These are phyloP conservation scores for Gnathochromis pfefferi DNA, from an alignment of 2,113 vertebrate species.

Conservation along the genomic window DNA sequence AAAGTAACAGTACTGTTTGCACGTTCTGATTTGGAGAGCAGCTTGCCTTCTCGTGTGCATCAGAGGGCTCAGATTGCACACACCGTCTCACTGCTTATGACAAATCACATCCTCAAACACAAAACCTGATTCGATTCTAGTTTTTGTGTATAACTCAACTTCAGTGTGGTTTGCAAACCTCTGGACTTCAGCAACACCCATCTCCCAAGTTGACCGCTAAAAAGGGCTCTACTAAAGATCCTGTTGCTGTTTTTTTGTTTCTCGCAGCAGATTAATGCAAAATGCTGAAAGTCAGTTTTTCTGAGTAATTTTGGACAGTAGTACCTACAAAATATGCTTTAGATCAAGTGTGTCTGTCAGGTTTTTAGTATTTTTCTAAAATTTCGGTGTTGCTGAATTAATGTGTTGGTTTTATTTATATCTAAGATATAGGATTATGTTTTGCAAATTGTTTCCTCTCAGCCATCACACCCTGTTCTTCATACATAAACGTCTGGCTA, in stretches of 20 bases:
- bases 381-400: rapidly evolving
- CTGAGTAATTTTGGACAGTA: background rate
- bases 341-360: background rate
- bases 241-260: background rate
- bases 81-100: background rate
- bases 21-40: background rate
- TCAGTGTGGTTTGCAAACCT: background rate
- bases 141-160: background rate
- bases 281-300: background rate
- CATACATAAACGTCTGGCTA: background rate
- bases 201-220: background rate
- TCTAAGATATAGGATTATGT: background rate
- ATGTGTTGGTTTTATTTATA: background rate
- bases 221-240: background rate
- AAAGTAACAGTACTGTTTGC: background rate
- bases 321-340: background rate
- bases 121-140: background rate
- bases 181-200: background rate
- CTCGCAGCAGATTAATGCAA: background rate
- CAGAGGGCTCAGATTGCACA: background rate
- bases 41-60: background rate
- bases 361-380: background rate
- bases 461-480: background rate
- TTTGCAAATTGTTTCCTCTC: background rate
- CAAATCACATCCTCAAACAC: background rate